phyloP scores from a whole-genome alignment of 2,888 invertebrate species.

The Rhyacophila evoluta region DNA sequence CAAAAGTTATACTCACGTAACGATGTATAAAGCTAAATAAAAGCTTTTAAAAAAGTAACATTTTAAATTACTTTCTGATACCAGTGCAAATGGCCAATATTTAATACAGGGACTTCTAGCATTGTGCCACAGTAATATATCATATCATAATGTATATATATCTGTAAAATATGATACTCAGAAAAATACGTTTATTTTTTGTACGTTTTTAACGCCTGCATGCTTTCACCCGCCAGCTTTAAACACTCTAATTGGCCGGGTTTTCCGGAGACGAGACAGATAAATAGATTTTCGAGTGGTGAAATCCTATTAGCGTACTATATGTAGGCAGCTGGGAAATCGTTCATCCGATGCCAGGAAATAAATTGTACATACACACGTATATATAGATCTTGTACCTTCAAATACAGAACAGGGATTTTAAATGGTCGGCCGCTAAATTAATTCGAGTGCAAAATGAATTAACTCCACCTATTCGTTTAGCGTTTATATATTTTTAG shows the following conservation, averaged over 20 bases:
- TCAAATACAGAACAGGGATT: neutral
- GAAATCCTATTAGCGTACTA: slow-evolving; percentile 41
- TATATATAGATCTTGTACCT: neutral
- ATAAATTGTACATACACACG: neutral
- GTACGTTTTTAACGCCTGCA: neutral
- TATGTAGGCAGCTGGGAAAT: neutral
- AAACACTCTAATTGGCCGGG: slow-evolving; percentile 35
- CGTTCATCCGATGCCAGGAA: neutral
- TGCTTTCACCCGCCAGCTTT: slow-evolving; percentile 35
- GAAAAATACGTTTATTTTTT: too few relatives aligned
- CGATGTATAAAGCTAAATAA: too few relatives aligned
- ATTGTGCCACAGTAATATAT: too few relatives aligned
- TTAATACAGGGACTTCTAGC: too few relatives aligned
- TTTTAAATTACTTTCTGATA: too few relatives aligned
- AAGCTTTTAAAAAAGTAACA: too few relatives aligned
- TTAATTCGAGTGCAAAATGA: neutral
- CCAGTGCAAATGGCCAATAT: too few relatives aligned
- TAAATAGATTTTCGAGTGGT: slow-evolving; percentile 48
- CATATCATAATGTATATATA: too few relatives aligned
- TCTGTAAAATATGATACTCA: too few relatives aligned
- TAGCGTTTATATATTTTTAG: too few relatives aligned
- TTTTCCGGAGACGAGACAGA: slow-evolving; percentile 43
- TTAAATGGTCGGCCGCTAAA: neutral
- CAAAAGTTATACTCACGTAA: too few relatives aligned
- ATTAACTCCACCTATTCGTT: too few relatives aligned